Evolutionary conservation across 2,888 invertebrate genomes (phyloP).

Genomic region (Onthophagus sagittarius): DNA sequence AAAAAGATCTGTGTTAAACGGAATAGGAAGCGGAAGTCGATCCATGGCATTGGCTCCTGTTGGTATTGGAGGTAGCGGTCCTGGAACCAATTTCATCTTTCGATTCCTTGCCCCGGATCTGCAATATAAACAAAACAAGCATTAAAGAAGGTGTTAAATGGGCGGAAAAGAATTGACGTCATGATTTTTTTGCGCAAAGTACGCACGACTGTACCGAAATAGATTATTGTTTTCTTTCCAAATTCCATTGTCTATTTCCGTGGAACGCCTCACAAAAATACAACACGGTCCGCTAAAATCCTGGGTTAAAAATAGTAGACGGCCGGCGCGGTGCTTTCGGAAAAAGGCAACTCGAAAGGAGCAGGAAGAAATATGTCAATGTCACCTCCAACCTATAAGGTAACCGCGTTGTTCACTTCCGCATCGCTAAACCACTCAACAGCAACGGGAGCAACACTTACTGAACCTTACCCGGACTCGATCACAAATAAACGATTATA

Average conservation of each 20-base stretch:
- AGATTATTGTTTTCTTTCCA: slow-evolving; percentile 24
- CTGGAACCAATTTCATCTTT: slow-evolving; percentile 55
- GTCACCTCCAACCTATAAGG: slow-evolving; percentile 26
- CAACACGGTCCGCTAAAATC: background rate
- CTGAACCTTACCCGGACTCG: background rate
- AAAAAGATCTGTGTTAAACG: slow-evolving; percentile 78
- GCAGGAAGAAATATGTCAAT: slow-evolving; percentile 45
- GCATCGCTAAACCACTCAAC: background rate
- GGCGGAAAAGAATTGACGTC: background rate
- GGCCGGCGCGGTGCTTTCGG: background rate
- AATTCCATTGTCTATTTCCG: slow-evolving; percentile 24
- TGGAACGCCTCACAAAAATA: slow-evolving; percentile 12
- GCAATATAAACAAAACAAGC: slow-evolving; percentile 18
- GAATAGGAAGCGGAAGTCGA: slow-evolving; percentile 70
- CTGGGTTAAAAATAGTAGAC: background rate
- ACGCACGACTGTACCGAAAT: slow-evolving; percentile 16
- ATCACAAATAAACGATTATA: background rate
- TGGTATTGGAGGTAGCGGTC: slow-evolving; percentile 47
- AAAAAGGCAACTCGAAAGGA: slow-evolving; percentile 24
- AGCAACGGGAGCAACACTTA: background rate
- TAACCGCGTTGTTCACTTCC: background rate
- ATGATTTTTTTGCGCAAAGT: background rate
- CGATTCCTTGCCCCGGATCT: background rate
- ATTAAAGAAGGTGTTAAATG: background rate
- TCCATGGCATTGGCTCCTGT: slow-evolving; percentile 62